Percentiles rank a stretch among this genome's conserved stretches.
Evolutionary conservation across 2,113 vertebrate genomes (phyloP).

Genomic region (Poeciliopsis prolifica): DNA sequence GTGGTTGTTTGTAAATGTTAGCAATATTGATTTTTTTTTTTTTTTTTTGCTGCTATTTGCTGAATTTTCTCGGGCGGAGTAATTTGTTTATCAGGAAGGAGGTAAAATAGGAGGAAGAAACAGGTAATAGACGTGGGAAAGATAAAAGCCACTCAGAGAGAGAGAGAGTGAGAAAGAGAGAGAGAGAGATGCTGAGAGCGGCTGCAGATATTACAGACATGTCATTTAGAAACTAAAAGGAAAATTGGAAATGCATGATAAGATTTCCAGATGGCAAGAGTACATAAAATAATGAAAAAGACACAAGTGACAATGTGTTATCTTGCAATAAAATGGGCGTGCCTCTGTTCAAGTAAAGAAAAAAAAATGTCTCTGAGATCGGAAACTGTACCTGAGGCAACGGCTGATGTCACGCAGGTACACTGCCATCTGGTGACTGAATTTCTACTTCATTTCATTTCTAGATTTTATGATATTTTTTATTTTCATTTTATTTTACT

Average conservation of each 20-base stretch:
- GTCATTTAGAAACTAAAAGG: not conserved
- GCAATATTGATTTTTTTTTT: constrained; percentile 53
- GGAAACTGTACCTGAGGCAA: not conserved
- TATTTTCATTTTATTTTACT: too few relatives aligned
- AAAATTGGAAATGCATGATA: not conserved
- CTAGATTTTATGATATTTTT: not conserved
- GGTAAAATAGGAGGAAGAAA: constrained; percentile 42
- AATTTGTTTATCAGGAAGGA: constrained; percentile 61
- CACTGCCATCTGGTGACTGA: constrained; percentile 60
- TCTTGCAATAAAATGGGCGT: not conserved
- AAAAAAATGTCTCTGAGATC: not conserved
- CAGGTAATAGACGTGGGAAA: constrained; percentile 55
- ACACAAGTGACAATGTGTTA: not conserved
- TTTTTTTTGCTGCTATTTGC: constrained; percentile 14
- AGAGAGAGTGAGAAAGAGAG: not conserved
- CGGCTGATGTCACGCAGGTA: not conserved
- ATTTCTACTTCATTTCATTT: not conserved
- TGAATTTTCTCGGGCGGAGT: constrained; percentile 45
- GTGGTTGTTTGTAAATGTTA: constrained; percentile 64
- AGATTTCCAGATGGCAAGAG: not conserved
- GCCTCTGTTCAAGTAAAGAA: not conserved
- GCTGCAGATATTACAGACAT: constrained; percentile 4
- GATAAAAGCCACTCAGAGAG: constrained; percentile 51
- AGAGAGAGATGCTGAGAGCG: not conserved
- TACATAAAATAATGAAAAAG: not conserved